These are phyloP conservation scores for Neoaliturus tenellus DNA, from an alignment of 2,888 invertebrate genomes.

Conservation along the genomic window DNA sequence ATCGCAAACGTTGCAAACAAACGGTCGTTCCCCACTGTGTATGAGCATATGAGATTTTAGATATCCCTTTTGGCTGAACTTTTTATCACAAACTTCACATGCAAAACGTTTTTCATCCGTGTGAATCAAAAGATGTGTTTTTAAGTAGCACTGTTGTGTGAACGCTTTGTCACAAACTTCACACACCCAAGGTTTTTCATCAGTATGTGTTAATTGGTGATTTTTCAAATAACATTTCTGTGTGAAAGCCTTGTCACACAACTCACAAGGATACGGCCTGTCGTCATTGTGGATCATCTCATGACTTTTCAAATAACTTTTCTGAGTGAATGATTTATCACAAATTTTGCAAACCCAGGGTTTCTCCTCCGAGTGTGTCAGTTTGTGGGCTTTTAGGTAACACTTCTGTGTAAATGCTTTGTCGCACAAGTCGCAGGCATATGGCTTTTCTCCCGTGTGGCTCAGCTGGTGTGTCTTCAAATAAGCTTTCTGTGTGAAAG, in stretches of 20 bases:
- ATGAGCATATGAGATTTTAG: conserved; percentile 41
- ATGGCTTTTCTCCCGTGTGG: conserved; percentile 19
- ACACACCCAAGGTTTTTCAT: conserved; percentile 49
- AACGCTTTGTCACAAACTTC: conserved; percentile 51
- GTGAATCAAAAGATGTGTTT: conserved; percentile 38
- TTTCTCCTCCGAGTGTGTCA: conserved; percentile 34
- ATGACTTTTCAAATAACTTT: conserved; percentile 47
- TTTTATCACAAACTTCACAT: conserved; percentile 48
- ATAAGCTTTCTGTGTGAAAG: conserved; percentile 39
- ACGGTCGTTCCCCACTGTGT: conserved; percentile 50
- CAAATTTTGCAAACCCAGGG: conserved; percentile 42
- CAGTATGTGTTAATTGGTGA: conserved; percentile 51
- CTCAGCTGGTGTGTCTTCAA: conserved; percentile 32
- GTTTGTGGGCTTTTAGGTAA: conserved; percentile 44
- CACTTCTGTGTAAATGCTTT: conserved; percentile 42
- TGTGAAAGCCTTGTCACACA: conserved; percentile 48
- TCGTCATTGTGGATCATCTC: conserved; percentile 48
- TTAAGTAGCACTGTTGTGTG: conserved; percentile 37
- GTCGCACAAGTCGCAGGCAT: conserved; percentile 19
- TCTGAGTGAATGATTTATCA: conserved; percentile 40
- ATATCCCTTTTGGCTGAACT: conserved; percentile 44
- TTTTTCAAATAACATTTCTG: conserved; percentile 48
- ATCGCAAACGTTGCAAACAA: conserved; percentile 50
- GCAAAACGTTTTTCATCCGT: conserved; percentile 52
- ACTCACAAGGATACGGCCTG: conserved; percentile 46